These are phyloP conservation scores for Nymphalis polychloros DNA, from an alignment of 2,888 invertebrate species.

Conservation along the genomic window DNA sequence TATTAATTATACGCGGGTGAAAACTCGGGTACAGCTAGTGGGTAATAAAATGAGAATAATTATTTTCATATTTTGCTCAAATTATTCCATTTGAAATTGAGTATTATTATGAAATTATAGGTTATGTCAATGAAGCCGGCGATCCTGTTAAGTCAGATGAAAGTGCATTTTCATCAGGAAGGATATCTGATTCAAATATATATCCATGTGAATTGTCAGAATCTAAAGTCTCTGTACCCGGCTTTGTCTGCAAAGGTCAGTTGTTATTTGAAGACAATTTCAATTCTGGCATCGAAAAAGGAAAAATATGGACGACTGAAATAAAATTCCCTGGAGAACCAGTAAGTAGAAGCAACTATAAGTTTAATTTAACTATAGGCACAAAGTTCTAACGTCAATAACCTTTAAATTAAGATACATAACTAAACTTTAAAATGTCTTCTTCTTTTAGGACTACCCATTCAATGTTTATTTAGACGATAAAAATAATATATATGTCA, in stretches of 20 bases:
- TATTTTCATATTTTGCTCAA: too few relatives aligned
- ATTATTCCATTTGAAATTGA: too few relatives aligned
- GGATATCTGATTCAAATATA: slow-evolving; percentile 20
- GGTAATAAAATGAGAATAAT: too few relatives aligned
- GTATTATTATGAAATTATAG: too few relatives aligned
- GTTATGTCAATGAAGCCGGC: slow-evolving; percentile 63
- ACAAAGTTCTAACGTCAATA: too few relatives aligned
- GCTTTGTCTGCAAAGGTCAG: slow-evolving; percentile 78
- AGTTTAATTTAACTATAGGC: neutral
- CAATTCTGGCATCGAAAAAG: slow-evolving; percentile 62
- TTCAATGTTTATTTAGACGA: slow-evolving; percentile 85
- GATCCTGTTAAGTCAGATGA: slow-evolving; percentile 46
- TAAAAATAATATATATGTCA: slow-evolving; percentile 72
- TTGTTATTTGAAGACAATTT: slow-evolving; percentile 85
- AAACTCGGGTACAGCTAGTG: too few relatives aligned
- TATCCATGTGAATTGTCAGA: slow-evolving; percentile 62
- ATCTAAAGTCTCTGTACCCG: slow-evolving; percentile 60
- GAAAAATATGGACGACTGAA: slow-evolving; percentile 80
- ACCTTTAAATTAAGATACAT: too few relatives aligned
- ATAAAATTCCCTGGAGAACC: slow-evolving; percentile 83
- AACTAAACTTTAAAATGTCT: too few relatives aligned
- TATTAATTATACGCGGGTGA: too few relatives aligned
- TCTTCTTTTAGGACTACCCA: slow-evolving; percentile 82
- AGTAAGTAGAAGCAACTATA: slow-evolving; percentile 63
- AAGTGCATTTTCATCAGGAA: neutral